Percentiles rank a stretch among this genome's conserved stretches.
Evolutionary conservation across 2,113 vertebrate genomes (phyloP).

Genomic region (Cranoglanis bouderius): DNA sequence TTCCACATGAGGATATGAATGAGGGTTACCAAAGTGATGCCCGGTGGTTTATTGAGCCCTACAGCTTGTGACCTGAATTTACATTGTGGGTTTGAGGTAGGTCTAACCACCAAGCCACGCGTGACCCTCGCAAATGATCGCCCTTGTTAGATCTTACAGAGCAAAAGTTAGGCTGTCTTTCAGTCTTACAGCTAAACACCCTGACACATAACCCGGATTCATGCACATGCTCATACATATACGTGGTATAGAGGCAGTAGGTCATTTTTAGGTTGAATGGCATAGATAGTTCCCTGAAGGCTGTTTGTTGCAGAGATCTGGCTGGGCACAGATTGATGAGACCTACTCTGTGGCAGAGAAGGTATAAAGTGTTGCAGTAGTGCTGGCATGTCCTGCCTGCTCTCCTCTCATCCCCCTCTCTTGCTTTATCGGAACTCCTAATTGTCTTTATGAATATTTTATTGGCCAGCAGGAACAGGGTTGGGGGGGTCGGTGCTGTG

Average conservation of each 20-base stretch:
- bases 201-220: neutral
- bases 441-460: constrained; percentile 84
- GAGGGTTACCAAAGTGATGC: constrained; percentile 41
- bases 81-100: constrained; percentile 33
- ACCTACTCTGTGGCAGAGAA: constrained; percentile 67
- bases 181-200: neutral
- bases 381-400: constrained; percentile 72
- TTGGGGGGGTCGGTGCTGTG: constrained; percentile 65
- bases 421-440: constrained; percentile 78
- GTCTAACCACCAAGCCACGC: constrained; percentile 37
- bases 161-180: neutral
- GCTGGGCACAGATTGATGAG: constrained; percentile 73
- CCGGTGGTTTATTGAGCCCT: constrained; percentile 26
- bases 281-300: constrained; percentile 66
- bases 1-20: constrained; percentile 45
- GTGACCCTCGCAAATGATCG: constrained; percentile 13
- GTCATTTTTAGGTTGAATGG: constrained; percentile 59
- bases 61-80: constrained; percentile 39
- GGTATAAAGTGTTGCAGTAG: constrained; percentile 68
- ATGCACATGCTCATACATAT: neutral
- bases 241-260: constrained; percentile 5
- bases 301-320: constrained; percentile 57
- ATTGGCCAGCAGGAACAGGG: constrained; percentile 73
- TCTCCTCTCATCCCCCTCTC: constrained; percentile 63
- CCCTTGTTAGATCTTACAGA: neutral